Conservation (phyloP, 2,888 invertebrate genomes). For the Agriopis marginaria region DNA sequence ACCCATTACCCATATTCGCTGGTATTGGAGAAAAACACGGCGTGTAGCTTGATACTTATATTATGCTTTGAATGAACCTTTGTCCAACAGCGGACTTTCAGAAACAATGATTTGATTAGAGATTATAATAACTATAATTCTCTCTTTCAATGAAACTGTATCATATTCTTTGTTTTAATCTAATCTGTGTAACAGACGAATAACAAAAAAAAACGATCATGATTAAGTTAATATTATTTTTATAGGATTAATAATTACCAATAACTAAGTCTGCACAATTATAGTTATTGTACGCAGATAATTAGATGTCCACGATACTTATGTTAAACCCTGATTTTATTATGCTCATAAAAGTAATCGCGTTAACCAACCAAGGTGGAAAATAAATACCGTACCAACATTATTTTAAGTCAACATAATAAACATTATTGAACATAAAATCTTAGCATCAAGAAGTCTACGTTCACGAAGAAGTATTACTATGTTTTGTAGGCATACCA, state of each 20-base stretch:
- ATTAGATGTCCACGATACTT: not conserved
- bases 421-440: slow-evolving; percentile 19
- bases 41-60: no score
- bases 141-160: not conserved
- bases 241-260: no score
- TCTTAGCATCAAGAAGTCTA: slow-evolving; percentile 13
- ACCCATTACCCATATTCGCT: no score
- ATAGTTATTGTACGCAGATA: not conserved
- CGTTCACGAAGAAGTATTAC: not conserved
- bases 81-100: not conserved
- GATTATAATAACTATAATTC: not conserved
- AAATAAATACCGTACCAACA: slow-evolving; percentile 17
- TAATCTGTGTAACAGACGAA: not conserved
- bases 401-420: slow-evolving; percentile 9
- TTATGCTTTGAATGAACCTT: not conserved
- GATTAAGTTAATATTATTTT: not conserved
- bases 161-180: not conserved
- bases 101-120: not conserved
- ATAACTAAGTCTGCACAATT: not conserved
- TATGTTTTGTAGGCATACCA: no score
- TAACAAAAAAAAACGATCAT: not conserved
- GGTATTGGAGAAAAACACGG: no score
- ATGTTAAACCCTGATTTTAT: not conserved
- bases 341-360: slow-evolving; percentile 1
- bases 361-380: not conserved